Base-by-base conservation (phyloP, 2,888 invertebrate species). In the Steinernema hermaphroditum region DNA sequence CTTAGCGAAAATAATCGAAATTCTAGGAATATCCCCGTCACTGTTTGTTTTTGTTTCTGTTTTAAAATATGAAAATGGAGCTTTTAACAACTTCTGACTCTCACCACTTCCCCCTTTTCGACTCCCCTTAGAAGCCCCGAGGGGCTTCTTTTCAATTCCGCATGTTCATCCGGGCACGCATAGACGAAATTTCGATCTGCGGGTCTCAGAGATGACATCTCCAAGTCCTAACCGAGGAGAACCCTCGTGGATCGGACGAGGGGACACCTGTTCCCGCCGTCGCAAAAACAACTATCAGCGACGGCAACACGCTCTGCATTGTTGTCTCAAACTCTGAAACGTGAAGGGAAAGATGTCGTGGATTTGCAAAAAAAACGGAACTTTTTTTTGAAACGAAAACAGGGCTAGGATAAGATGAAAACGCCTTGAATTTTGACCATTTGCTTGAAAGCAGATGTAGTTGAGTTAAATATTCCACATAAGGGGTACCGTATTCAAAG, bases 301-400 rank as follows among this genome's bases (percentile, higher is more conserved):
- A 16, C 43, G 29, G 68, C 32, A 50, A 72, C 37, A 72, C 50
- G 69, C 69, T 72, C 43, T 72, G 50, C 70, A 57, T 32, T 54
- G 50, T 71, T 54, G 54, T 54, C 27, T 54, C 19, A 24, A 54
- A 54, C 54, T 54, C 54, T 24, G 1, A 54, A 54, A 71, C 57
- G 68, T 27, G 27, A 24, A 16, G n/a, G 44, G 54, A 70, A 27
- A 70, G 0, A 62, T 34, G n/a, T n/a, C 24, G 37, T 19, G 0
- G 44, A 27, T 68, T 29, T n/a, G 24, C 16, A 41, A 43, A 41
- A 34, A 71, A 34, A 44, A 72, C 69, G 6, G 27, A 54, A 54
- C 16, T 54, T 54, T 71, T n/a, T n/a, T n/a, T n/a, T n/a, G n/a
- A n/a, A n/a, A n/a, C n/a, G n/a, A 73, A 73, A 69, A 62, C 29